Conservation (phyloP, 2,797 vertebrate genomes). For the Sebastes nivosus region DNA sequence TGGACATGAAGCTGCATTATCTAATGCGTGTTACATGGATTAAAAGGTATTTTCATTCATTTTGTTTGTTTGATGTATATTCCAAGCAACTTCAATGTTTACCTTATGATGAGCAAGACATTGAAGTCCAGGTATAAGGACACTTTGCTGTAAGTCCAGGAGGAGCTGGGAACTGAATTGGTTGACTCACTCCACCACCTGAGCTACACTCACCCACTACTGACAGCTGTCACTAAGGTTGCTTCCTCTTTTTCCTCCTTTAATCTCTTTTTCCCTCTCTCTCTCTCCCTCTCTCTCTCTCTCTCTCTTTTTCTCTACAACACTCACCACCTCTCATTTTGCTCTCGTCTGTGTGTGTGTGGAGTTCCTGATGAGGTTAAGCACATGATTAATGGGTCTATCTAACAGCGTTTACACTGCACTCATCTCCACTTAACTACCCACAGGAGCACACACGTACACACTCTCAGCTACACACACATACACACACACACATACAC, state of each 20-base stretch:
- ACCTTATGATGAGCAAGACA: neutral
- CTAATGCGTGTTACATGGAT: neutral
- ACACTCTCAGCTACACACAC: neutral
- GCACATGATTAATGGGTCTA: slow-evolving; percentile 73
- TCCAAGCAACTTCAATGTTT: neutral
- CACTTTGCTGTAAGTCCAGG: neutral
- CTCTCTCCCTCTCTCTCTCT: neutral
- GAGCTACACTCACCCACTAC: slow-evolving; percentile 7
- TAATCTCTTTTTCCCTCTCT: neutral
- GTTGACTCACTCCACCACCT: neutral
- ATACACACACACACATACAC: neutral
- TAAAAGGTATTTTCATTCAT: neutral
- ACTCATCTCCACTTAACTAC: slow-evolving; percentile 63
- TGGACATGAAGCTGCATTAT: neutral
- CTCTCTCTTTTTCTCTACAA: neutral
- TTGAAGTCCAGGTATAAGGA: neutral
- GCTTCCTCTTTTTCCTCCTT: slow-evolving; percentile 7
- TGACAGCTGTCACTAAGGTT: slow-evolving; percentile 15
- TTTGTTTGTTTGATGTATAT: neutral
- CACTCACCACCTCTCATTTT: neutral
- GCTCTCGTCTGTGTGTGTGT: neutral
- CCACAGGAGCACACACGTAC: slow-evolving; percentile 19
- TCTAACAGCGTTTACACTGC: slow-evolving; percentile 65
- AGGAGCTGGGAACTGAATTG: neutral
- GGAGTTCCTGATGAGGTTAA: slow-evolving; percentile 69